Evolutionary conservation across 2,797 vertebrate genomes (phyloP).

Genomic region (Babyrousa celebensis): DNA sequence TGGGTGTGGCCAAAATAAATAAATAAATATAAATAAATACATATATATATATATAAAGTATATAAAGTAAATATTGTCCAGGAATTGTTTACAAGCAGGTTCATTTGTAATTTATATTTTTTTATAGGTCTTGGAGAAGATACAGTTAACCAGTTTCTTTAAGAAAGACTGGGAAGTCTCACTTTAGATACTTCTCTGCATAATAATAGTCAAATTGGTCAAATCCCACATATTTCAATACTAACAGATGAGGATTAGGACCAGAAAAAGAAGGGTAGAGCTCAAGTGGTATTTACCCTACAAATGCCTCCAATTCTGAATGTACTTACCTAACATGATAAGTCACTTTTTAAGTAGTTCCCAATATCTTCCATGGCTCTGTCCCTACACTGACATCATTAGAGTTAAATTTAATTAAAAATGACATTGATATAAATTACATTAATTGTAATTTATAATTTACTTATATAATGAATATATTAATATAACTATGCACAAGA

Average conservation of each 20-base stretch:
- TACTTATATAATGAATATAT: neutral
- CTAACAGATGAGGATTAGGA: neutral
- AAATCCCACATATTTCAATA: neutral
- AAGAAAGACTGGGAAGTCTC: neutral
- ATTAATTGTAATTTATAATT: neutral
- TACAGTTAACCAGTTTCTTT: neutral
- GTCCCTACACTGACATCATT: neutral
- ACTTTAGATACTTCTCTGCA: neutral
- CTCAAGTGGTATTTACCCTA: neutral
- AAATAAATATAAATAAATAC: no score
- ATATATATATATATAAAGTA: no score
- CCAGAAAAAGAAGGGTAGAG: neutral
- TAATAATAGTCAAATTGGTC: neutral
- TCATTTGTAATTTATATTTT: neutral
- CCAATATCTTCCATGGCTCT: neutral
- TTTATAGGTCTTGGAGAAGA: neutral
- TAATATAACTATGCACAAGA: neutral
- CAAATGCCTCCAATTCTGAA: neutral
- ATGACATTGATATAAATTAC: neutral
- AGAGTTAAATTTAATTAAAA: slow-evolving; percentile 12
- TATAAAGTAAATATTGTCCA: neutral
- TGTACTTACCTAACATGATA: neutral
- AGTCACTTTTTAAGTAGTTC: neutral
- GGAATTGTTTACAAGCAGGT: neutral
- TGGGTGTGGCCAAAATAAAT: no score